These are phyloP conservation scores for Dolichallabes microphthalmus DNA, from an alignment of 2,113 vertebrate species.

Conservation along the genomic window DNA sequence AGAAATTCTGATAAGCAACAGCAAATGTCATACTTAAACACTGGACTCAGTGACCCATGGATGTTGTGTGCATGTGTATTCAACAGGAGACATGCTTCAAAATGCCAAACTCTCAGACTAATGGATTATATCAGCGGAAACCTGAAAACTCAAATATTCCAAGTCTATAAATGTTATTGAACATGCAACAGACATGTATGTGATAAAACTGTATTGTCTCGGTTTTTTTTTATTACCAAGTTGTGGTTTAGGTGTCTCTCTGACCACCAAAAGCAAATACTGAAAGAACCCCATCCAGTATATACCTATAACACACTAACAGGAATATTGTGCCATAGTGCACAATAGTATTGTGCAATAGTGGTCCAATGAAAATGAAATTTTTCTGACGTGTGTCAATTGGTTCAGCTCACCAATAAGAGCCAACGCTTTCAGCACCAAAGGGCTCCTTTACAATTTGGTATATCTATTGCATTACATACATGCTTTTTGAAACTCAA, in stretches of 20 bases:
- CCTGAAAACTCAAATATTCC: neutral
- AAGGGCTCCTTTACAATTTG: neutral
- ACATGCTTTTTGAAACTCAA: neutral
- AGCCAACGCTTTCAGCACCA: neutral
- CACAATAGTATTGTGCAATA: too few relatives aligned
- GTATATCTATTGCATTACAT: neutral
- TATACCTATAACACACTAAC: neutral
- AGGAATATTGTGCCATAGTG: neutral
- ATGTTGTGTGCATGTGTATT: neutral
- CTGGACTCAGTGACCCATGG: neutral
- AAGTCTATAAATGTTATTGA: neutral
- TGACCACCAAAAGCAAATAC: neutral
- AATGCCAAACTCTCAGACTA: neutral
- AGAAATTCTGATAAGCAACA: neutral
- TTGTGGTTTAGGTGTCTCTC: too few relatives aligned
- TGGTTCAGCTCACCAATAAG: neutral
- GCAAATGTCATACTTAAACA: neutral
- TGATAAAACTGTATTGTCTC: neutral
- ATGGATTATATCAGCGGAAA: conserved; percentile 8
- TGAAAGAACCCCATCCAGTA: neutral
- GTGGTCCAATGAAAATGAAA: neutral
- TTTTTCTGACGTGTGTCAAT: neutral
- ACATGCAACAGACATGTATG: neutral
- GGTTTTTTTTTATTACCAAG: neutral
- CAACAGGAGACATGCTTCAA: conserved; percentile 24